Evolutionary conservation across 2,113 vertebrate species (phyloP).

Genomic region (Pogona vitticeps): DNA sequence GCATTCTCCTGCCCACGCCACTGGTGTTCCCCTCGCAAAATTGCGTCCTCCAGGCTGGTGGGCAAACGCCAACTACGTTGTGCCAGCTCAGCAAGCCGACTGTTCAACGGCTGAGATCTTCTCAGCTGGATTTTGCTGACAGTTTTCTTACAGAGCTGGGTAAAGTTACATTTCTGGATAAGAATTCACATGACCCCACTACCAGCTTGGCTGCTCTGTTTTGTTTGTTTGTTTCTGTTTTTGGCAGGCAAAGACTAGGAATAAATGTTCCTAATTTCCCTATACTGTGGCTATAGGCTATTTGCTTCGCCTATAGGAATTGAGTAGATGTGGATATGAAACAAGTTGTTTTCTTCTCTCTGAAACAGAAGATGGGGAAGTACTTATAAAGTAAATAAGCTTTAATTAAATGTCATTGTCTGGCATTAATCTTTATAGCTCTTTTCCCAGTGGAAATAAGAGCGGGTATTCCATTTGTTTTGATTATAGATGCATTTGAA

Average conservation of each 20-base stretch:
- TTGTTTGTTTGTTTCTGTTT: too few relatives aligned
- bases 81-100: too few relatives aligned
- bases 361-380: slow-evolving; percentile 62
- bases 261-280: slow-evolving; percentile 37
- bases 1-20: too few relatives aligned
- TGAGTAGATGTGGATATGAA: slow-evolving; percentile 50
- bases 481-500: slow-evolving; percentile 75
- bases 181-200: too few relatives aligned
- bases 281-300: slow-evolving; percentile 62
- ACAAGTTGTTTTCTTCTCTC: slow-evolving; percentile 55
- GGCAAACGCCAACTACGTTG: too few relatives aligned
- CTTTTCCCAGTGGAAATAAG: slow-evolving; percentile 77
- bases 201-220: too few relatives aligned
- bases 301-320: slow-evolving; percentile 56
- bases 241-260: slow-evolving; percentile 26
- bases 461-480: slow-evolving; percentile 80
- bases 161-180: too few relatives aligned
- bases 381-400: slow-evolving; percentile 79
- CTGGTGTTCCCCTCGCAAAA: too few relatives aligned
- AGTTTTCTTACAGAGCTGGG: too few relatives aligned
- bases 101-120: too few relatives aligned
- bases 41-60: too few relatives aligned
- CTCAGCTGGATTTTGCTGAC: too few relatives aligned
- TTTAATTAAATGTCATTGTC: slow-evolving; percentile 84
- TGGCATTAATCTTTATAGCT: slow-evolving; percentile 78